A percentile compares a stretch with the other conserved stretches of the same genome.
Conservation (phyloP, 2,888 invertebrate species). For the Dynastes maya region DNA sequence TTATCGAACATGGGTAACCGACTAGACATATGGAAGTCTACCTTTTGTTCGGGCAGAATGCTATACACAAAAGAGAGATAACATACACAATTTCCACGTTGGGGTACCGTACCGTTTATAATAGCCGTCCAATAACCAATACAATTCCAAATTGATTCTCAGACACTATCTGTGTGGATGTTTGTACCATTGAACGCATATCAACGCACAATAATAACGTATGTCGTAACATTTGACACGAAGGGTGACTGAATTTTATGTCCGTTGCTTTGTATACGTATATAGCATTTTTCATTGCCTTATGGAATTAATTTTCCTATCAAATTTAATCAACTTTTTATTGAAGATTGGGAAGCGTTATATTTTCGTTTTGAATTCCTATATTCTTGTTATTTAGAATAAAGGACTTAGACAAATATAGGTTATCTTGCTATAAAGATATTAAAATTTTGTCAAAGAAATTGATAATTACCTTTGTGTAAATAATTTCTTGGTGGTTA, state of each 20-base stretch:
- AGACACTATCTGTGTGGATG: background rate
- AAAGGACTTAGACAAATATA: too few relatives aligned
- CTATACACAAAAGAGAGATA: conserved; percentile 12
- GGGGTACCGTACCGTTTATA: conserved; percentile 16
- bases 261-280: background rate
- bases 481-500: too few relatives aligned
- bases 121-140: conserved; percentile 38
- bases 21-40: conserved; percentile 35
- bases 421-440: too few relatives aligned
- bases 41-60: conserved; percentile 28
- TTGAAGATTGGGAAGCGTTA: too few relatives aligned
- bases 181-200: conserved; percentile 22
- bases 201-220: conserved; percentile 29
- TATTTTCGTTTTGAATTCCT: too few relatives aligned
- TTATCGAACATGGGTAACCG: conserved; percentile 31
- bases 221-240: conserved; percentile 31
- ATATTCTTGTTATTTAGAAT: too few relatives aligned
- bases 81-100: conserved; percentile 32
- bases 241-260: conserved; percentile 27
- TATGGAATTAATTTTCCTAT: conserved; percentile 16
- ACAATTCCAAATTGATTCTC: conserved; percentile 38
- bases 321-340: too few relatives aligned
- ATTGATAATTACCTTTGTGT: too few relatives aligned
- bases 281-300: background rate
- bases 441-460: too few relatives aligned